A percentile compares a stretch with the other conserved stretches of the same genome.
Evolutionary conservation across 92 coral and sea anemone genomes (phyloP).

Genomic region (Virgularia gustaviana): DNA sequence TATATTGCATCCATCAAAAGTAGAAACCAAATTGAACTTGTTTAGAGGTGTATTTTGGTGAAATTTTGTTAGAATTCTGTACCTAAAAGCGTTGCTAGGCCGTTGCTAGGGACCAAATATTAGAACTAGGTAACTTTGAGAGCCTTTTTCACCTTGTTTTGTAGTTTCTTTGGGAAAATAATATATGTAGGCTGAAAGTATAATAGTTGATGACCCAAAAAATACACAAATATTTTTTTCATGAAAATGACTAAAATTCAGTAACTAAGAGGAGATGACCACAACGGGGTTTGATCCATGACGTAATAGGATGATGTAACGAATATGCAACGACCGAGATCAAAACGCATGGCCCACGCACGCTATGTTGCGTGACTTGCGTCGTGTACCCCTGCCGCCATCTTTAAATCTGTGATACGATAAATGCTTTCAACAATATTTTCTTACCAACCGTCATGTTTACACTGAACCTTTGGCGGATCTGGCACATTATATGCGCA

Average conservation of each 20-base stretch:
- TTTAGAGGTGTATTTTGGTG: background rate
- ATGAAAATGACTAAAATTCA: background rate
- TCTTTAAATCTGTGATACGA: too few relatives aligned
- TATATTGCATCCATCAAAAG: conserved; percentile 1
- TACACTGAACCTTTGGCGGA: too few relatives aligned
- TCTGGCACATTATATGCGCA: too few relatives aligned
- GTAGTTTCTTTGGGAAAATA: background rate
- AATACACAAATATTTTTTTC: background rate
- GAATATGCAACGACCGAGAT: too few relatives aligned
- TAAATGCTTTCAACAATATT: too few relatives aligned
- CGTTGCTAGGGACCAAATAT: background rate
- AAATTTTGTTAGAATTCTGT: conserved; percentile 2
- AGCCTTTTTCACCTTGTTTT: background rate
- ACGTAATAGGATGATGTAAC: too few relatives aligned
- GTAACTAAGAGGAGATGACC: background rate
- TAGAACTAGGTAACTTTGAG: background rate
- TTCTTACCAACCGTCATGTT: too few relatives aligned
- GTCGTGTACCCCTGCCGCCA: too few relatives aligned
- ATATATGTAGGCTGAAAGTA: background rate
- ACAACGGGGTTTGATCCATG: too few relatives aligned
- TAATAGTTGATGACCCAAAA: background rate
- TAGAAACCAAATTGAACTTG: background rate
- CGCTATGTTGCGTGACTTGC: too few relatives aligned
- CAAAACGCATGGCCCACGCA: too few relatives aligned
- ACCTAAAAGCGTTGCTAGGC: conserved; percentile 4